phyloP scores from a whole-genome alignment of 2,797 vertebrate genomes.

The Acanthis flammea region DNA sequence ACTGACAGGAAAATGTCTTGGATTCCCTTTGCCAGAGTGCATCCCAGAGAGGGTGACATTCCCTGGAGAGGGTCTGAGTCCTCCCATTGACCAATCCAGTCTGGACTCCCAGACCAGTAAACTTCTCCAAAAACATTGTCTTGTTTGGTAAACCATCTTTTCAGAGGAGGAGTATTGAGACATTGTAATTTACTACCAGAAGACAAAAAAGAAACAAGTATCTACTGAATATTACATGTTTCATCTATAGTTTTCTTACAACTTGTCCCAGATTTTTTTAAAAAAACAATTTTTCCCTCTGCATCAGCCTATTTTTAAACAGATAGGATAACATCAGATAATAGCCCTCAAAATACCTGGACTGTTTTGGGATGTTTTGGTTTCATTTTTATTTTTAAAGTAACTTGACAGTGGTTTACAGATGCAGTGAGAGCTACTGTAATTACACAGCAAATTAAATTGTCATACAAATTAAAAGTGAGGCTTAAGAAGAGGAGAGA shows the following conservation, averaged over 20 bases:
- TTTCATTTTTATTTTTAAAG: background rate
- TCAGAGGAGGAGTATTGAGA: background rate
- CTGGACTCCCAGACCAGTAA: background rate
- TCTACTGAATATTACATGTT: background rate
- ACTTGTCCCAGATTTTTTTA: fast-evolving
- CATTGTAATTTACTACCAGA: background rate
- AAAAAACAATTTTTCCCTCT: background rate
- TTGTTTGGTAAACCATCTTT: background rate
- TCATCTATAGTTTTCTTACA: background rate
- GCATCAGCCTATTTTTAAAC: background rate
- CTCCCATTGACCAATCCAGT: fast-evolving
- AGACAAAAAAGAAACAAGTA: background rate
- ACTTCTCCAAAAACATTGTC: background rate
- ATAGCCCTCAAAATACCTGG: background rate
- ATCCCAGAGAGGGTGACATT: background rate
- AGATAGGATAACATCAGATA: background rate
- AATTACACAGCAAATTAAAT: background rate
- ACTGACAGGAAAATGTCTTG: background rate
- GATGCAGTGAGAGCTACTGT: background rate
- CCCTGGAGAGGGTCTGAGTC: background rate
- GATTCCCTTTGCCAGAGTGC: background rate
- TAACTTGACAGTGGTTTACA: background rate
- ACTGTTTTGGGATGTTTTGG: background rate
- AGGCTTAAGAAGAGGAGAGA: background rate
- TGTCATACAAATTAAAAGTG: background rate